Evolutionary conservation across 2,113 vertebrate species (phyloP), one percentile per base, ranked within the genome.

Genomic region (Empidonax traillii): DNA sequence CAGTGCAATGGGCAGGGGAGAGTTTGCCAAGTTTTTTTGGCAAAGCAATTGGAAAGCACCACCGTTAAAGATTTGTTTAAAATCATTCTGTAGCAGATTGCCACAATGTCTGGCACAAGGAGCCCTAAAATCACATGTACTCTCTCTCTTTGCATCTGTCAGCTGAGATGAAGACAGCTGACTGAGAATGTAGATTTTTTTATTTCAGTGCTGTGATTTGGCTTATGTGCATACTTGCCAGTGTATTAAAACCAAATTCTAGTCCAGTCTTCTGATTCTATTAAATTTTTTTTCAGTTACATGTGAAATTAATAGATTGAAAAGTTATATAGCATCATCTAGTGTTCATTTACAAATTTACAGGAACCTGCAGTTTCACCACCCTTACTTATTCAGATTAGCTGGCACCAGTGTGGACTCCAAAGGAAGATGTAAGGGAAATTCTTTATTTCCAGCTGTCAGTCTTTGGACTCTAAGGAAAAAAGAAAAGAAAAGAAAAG

Each of bases 301-400:
- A 0, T 10, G 8, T 16, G 49, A 17, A n/a, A 56, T 27, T 8
- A 66, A 23, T 11, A 35, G 9, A 67, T 79, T 79, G 51, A 46
- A 73, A 91, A 69, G 94, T 62, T 93, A 30, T 7, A 51, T 37
- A 87, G 94, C 93, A 71, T 28, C 95, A 95, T 93, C 96, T 97
- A 95, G 96, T 83, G 96, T 91, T 55, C 58, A 10, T 21, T 17
- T 7, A 46, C 9, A 87, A 82, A 90, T 51, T 58, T 67, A 85
- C 89, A 79, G n/a, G 12, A 76, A 11, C 19, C 46, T 87, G 24
- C 27, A 33, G 4, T 37, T 91, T 31, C 37, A 39, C 13, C 30
- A 27, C 8, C 9, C 28, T 43, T n/a, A 7, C 1, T 73, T 23
- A 3, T 6, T 59, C 44, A 51, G 16, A 25, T 78, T 76, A 37